Evolutionary conservation across 2,797 vertebrate genomes (phyloP), one percentile per base, ranked within the genome.

Genomic region (Lepilemur ruficaudatus): DNA sequence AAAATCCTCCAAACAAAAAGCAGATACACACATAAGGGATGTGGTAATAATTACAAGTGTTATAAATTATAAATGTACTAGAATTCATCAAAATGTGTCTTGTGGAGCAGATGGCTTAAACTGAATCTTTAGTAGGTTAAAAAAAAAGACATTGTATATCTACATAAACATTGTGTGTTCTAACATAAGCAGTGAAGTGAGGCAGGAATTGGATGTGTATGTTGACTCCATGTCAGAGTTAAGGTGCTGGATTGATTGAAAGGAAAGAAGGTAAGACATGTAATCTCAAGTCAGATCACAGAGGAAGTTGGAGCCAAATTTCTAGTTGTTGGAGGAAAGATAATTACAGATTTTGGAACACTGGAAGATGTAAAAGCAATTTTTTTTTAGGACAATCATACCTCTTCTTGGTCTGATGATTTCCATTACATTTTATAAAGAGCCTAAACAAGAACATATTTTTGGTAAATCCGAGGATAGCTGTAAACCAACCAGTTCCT

Each of bases 371-470:
- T 32, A 35, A 85, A 90, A 32, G 35, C 22, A 87, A 8, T 83
- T 32, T 59, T 65, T 28, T 73, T 67, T 48, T n/a, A 67, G 30
- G 43, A 89, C 22, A 73, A 4, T 79, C 25, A 22, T 38, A n/a
- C 30, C 5, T 91, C 72, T 93, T 83, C 65, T 84, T 67, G 57
- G 48, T 41, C 59, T 96, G 38, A 46, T 93, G 50, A 73, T 85
- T 95, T 90, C 32, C 89, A 65, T 57, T 85, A 14, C 9, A 8
- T 91, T 90, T 93, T 85, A 84, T 80, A 18, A 94, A 84, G 22
- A 84, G 57, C 5, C 75, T 70, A 84, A 93, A 76, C 8, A 70
- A 61, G 69, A 59, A 69, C 23, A 55, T 57, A 88, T 43, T 84
- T 93, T 67, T 90, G 43, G 11, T 89, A 91, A 85, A 11, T 95